phyloP scores from a whole-genome alignment of 2,797 vertebrate species.

The Labeo calbasu region DNA sequence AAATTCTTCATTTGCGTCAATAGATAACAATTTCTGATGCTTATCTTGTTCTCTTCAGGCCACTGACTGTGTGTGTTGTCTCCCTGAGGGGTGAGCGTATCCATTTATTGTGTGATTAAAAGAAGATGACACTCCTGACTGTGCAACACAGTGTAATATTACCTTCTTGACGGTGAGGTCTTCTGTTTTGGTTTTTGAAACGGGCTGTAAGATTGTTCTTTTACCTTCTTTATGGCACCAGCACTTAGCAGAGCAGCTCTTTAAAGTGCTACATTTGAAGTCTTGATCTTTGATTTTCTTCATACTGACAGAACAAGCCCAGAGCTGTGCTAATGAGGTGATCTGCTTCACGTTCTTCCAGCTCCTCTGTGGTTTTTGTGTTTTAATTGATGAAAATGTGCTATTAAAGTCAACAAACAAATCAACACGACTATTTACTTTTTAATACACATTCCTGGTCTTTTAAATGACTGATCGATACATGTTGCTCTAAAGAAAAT shows the following conservation, averaged over 20 bases:
- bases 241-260: constrained; percentile 15
- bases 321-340: constrained; percentile 26
- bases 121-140: not conserved
- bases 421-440: not conserved
- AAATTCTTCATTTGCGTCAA: constrained; percentile 8
- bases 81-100: constrained; percentile 5
- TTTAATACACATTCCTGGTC: not conserved
- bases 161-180: constrained; percentile 7
- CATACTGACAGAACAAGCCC: constrained; percentile 6
- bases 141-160: constrained; percentile 11
- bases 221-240: not conserved
- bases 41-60: constrained; percentile 10
- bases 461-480: not conserved
- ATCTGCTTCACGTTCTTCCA: not conserved
- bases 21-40: not conserved
- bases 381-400: not conserved
- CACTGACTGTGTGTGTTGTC: constrained; percentile 3
- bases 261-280: constrained; percentile 26
- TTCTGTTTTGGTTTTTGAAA: constrained; percentile 25
- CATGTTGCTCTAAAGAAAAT: not conserved
- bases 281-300: constrained; percentile 16
- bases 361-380: not conserved
- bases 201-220: constrained; percentile 1
- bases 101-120: constrained; percentile 30
- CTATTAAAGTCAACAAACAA: constrained; percentile 2